Evolutionary conservation across 2,797 vertebrate species (phyloP).

Genomic region (Phyllotis vaccarum): DNA sequence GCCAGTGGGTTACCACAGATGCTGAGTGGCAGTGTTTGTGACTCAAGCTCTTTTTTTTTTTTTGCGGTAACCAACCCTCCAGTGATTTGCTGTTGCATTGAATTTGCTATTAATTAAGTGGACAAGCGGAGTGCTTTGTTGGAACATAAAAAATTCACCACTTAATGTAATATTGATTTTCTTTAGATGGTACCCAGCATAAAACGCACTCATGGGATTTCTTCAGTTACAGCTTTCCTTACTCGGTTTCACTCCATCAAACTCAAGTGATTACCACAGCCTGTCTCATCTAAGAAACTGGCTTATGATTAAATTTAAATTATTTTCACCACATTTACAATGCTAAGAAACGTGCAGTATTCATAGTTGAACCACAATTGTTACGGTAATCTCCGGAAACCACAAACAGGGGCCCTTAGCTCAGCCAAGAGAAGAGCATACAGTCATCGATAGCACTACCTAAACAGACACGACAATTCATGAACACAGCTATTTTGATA

Average conservation of each 20-base stretch:
- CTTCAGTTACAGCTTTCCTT: constrained; percentile 66
- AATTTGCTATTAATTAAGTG: constrained; percentile 70
- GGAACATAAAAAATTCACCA: constrained; percentile 75
- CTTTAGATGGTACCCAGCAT: constrained; percentile 71
- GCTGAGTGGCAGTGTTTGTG: background rate
- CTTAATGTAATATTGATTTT: constrained; percentile 85
- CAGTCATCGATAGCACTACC: background rate
- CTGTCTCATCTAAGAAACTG: constrained; percentile 17
- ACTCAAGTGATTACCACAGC: constrained; percentile 14
- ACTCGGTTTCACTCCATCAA: constrained; percentile 42
- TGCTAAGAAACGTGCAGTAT: background rate
- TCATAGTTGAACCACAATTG: background rate
- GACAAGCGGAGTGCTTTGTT: constrained; percentile 66
- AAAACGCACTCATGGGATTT: constrained; percentile 77
- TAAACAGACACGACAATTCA: background rate
- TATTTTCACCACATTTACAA: constrained; percentile 14
- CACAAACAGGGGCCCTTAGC: background rate
- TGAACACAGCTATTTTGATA: background rate
- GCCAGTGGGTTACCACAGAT: background rate
- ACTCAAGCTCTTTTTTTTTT: constrained; percentile 25
- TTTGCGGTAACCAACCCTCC: constrained; percentile 53
- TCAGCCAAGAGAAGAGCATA: background rate
- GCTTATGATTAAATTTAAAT: constrained; percentile 40
- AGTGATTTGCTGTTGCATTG: constrained; percentile 64
- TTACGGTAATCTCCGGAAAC: background rate